Evolutionary conservation across 2,797 vertebrate species (phyloP), one percentile per base, ranked within the genome.

Genomic region (Botia almorhae): DNA sequence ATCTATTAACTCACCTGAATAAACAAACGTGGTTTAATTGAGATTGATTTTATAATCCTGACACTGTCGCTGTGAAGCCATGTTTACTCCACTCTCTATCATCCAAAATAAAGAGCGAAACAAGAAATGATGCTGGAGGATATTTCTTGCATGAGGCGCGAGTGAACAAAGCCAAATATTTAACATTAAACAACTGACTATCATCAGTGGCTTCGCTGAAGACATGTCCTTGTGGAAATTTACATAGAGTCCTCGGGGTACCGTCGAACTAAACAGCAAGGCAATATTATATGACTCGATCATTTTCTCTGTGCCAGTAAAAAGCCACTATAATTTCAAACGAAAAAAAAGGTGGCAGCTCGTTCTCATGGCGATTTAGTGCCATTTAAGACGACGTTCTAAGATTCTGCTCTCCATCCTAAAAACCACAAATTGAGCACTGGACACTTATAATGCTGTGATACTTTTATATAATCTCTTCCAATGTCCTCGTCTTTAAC

Each of bases 401-500:
- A n/a, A 72, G 51, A 68, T 23, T 81, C 75, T 83, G 48, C 70
- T 64, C 68, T 79, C 39, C 23, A 23, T 46, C 60, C 69, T 83
- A 23, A 26, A 68, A 63, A 55, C 81, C 82, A 76, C 76, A 78
- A 68, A 46, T 68, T 77, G 77, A 75, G 64, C 55, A 78, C 67
- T 55, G 76, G 56, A 67, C 69, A 69, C 72, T 72, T 83, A 83
- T 46, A 69, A 76, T 58, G 81, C 75, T 23, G 67, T 86, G 76
- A 81, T 70, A 78, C 85, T 81, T 87, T 90, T 89, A 89, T 89
- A 89, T 87, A 82, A 91, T 88, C 88, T 87, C 91, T 87, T 91
- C 81, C 85, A 89, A 82, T 85, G 88, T 89, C 84, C 89, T 87
- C 85, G 90, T 90, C 86, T 86, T 69, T 87, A 90, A 93, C 92